Evolutionary conservation across 2,113 vertebrate genomes (phyloP).

Genomic region (Psephotus haematonotus): DNA sequence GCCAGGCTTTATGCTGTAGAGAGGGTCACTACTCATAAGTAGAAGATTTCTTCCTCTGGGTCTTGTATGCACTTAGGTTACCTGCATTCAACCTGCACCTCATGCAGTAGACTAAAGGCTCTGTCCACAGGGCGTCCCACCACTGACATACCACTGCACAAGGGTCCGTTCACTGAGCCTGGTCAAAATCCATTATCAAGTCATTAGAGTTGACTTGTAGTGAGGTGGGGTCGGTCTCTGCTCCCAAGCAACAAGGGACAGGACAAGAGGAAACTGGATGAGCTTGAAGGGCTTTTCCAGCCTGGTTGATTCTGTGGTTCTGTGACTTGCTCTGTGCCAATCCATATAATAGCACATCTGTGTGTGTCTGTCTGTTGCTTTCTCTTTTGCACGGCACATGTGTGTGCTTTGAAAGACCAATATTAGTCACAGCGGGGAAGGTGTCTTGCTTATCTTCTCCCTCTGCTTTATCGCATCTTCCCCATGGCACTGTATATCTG

Average conservation of each 20-base stretch:
- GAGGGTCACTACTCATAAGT: background rate
- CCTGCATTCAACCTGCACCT: background rate
- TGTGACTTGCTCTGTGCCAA: background rate
- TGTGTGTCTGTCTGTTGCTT: rapidly evolving
- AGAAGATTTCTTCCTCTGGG: background rate
- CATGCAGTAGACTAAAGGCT: background rate
- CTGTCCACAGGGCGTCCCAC: background rate
- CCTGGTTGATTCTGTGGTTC: background rate
- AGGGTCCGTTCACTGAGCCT: background rate
- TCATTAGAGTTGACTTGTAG: background rate
- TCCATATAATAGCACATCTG: background rate
- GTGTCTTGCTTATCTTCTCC: background rate
- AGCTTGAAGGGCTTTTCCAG: background rate
- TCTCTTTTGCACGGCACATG: rapidly evolving
- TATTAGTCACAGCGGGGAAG: background rate
- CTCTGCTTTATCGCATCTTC: background rate
- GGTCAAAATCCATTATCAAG: background rate
- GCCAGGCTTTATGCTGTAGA: background rate
- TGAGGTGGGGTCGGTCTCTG: background rate
- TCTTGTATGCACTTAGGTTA: rapidly evolving
- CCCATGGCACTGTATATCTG: background rate
- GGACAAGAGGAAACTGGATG: background rate
- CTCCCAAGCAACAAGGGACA: background rate
- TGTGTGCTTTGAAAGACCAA: background rate
- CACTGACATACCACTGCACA: background rate